phyloP scores from a whole-genome alignment of 2,888 invertebrate genomes.

The Auanema freiburgensis region DNA sequence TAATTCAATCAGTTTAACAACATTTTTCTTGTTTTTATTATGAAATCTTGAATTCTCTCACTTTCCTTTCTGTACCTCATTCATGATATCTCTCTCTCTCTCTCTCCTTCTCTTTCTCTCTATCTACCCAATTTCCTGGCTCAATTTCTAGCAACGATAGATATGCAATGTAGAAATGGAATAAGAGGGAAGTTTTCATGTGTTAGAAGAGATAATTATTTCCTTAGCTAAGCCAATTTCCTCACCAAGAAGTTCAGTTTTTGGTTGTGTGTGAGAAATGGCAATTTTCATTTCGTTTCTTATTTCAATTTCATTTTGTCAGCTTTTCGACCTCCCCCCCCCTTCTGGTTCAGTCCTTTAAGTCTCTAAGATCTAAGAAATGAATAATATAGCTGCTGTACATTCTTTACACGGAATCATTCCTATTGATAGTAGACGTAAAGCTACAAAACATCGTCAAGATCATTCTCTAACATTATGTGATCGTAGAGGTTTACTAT shows the following conservation, averaged over 20 bases:
- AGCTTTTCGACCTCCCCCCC: neutral
- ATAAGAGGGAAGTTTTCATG: no score
- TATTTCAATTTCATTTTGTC: neutral
- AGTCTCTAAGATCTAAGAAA: neutral
- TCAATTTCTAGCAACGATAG: neutral
- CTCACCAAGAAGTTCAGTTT: neutral
- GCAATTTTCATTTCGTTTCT: no score
- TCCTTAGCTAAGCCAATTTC: no score
- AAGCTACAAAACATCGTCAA: constrained; percentile 1
- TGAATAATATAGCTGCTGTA: constrained; percentile 18
- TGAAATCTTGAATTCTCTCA: neutral
- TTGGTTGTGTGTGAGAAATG: neutral
- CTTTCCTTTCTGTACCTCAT: neutral
- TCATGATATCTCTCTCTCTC: neutral
- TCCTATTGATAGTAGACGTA: constrained; percentile 6
- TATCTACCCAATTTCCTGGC: neutral
- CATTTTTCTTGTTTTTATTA: neutral
- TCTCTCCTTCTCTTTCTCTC: neutral
- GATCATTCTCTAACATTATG: constrained; percentile 6
- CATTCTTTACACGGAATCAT: constrained; percentile 19
- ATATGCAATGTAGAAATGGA: no score
- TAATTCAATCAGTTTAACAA: no score
- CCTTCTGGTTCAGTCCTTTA: neutral
- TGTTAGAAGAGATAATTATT: no score
- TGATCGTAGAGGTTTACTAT: constrained; percentile 16